A percentile compares a stretch with the other conserved stretches of the same genome.
Evolutionary conservation across 2,888 invertebrate species (phyloP).

Genomic region (Bombylius major): DNA sequence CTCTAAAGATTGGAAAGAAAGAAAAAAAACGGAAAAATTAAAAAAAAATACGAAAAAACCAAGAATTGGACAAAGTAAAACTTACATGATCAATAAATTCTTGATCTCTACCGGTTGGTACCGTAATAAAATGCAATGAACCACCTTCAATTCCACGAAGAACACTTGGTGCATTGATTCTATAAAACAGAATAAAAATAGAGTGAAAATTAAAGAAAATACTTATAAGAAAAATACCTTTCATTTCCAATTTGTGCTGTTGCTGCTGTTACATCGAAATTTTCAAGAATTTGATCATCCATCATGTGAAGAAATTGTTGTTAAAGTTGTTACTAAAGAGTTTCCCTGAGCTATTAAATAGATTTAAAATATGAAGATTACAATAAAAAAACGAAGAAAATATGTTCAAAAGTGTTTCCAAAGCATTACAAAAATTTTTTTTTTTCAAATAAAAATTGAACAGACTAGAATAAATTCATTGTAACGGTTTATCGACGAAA

Average conservation of each 20-base stretch:
- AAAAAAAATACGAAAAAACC: too few relatives aligned
- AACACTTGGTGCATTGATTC: constrained; percentile 12
- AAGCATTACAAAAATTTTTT: too few relatives aligned
- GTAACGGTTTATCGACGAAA: too few relatives aligned
- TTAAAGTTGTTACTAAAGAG: too few relatives aligned
- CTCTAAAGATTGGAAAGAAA: constrained; percentile 19
- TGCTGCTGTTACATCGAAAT: constrained; percentile 11
- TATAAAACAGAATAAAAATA: constrained; percentile 7
- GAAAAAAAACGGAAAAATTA: too few relatives aligned
- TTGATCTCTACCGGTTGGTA: constrained; percentile 19
- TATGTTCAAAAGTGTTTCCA: too few relatives aligned
- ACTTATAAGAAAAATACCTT: not conserved
- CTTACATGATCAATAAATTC: constrained; percentile 35
- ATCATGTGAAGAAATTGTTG: constrained; percentile 3
- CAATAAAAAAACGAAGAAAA: too few relatives aligned
- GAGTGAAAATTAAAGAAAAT: not conserved
- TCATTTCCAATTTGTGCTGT: constrained; percentile 7
- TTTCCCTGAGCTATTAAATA: too few relatives aligned
- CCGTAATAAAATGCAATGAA: constrained; percentile 18
- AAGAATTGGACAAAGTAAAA: not conserved
- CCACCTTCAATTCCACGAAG: constrained; percentile 16
- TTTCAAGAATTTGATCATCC: constrained; percentile 18
- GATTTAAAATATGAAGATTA: too few relatives aligned
- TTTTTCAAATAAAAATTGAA: too few relatives aligned
- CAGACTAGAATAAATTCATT: too few relatives aligned